These are phyloP conservation scores for Dendropsophus ebraccatus DNA, from an alignment of 2,113 vertebrate species.

Conservation along the genomic window DNA sequence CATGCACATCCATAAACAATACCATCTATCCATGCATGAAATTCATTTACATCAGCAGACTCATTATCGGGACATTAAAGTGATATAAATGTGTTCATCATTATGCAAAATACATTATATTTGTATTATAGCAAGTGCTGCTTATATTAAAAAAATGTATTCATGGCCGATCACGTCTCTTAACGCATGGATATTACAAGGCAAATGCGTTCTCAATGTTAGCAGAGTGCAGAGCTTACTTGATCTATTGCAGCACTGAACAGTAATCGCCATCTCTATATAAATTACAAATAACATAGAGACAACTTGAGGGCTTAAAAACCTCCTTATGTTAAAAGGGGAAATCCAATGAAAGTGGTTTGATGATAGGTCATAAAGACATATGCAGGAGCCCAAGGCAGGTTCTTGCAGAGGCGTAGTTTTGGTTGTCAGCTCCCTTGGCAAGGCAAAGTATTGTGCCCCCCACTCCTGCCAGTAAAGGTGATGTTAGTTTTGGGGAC, in stretches of 20 bases:
- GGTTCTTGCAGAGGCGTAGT: too few relatives aligned
- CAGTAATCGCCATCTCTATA: background rate
- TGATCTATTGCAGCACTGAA: background rate
- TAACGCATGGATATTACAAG: background rate
- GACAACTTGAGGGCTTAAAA: background rate
- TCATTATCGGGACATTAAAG: constrained; percentile 57
- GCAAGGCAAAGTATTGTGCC: too few relatives aligned
- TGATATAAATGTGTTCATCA: constrained; percentile 45
- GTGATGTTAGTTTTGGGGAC: too few relatives aligned
- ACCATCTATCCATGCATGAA: constrained; percentile 49
- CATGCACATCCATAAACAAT: constrained; percentile 43
- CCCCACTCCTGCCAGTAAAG: too few relatives aligned
- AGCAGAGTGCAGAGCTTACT: background rate
- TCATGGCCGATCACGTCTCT: background rate
- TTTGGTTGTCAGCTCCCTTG: too few relatives aligned
- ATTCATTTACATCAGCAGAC: constrained; percentile 52
- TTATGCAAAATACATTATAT: constrained; percentile 55
- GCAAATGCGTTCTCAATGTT: constrained; percentile 32
- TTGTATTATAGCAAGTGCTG: constrained; percentile 49
- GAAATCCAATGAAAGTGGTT: background rate
- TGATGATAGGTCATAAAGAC: background rate
- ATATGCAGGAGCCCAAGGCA: background rate
- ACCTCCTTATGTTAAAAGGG: background rate
- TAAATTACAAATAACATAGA: background rate
- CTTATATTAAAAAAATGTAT: constrained; percentile 40